These are phyloP conservation scores for Dorcus parallelipipedus DNA, from an alignment of 2,888 invertebrate genomes.

Conservation along the genomic window DNA sequence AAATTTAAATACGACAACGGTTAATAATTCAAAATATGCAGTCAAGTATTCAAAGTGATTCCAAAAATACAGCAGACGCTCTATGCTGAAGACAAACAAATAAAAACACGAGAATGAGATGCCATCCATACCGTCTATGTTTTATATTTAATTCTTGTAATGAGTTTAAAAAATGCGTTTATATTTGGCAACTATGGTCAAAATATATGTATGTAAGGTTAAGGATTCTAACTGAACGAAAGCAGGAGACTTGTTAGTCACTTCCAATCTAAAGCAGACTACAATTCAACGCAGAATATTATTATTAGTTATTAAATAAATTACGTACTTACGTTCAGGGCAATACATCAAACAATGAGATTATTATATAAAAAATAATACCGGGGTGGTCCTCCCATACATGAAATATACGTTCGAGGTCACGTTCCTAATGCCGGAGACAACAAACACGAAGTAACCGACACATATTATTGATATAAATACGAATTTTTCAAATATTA, in stretches of 20 bases:
- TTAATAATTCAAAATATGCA: slow-evolving; percentile 21
- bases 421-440: background rate
- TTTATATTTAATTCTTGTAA: background rate
- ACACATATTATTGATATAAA: background rate
- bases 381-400: slow-evolving; percentile 1
- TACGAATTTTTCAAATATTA: slow-evolving; percentile 3
- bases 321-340: too few species aligned
- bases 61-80: slow-evolving; percentile 30
- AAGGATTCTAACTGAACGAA: too few species aligned
- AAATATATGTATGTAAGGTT: too few species aligned
- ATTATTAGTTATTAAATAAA: too few species aligned
- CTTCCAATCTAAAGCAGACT: too few species aligned
- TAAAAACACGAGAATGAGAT: slow-evolving; percentile 4
- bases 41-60: slow-evolving; percentile 23
- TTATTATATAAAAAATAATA: too few species aligned
- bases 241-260: too few species aligned
- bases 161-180: background rate
- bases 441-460: slow-evolving; percentile 1
- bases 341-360: too few species aligned
- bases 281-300: too few species aligned
- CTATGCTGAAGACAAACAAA: slow-evolving; percentile 18
- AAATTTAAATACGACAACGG: background rate
- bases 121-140: too few species aligned
- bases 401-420: background rate
- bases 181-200: background rate